Base-by-base conservation (phyloP, 2,888 invertebrate genomes). In the Drosophila anceps region DNA sequence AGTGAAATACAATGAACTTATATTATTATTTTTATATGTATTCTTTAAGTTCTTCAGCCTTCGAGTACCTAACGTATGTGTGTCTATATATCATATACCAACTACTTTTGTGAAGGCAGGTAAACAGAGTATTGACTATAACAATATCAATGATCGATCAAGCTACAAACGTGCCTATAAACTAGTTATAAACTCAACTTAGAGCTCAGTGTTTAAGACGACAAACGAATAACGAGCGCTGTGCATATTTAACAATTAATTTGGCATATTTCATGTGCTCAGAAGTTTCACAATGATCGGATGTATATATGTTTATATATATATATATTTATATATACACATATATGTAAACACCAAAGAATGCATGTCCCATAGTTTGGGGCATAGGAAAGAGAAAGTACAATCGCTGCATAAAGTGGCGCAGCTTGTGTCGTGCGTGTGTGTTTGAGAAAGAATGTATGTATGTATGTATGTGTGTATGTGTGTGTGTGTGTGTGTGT, bases 321-420 rank as follows among this genome's bases (percentile, higher is more conserved):
- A n/a, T n/a, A n/a, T n/a, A n/a, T n/a, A n/a, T n/a, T n/a, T n/a
- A n/a, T n/a, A n/a, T n/a, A n/a, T n/a, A n/a, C n/a, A n/a, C n/a
- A n/a, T n/a, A n/a, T n/a, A 4, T n/a, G 18, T 39, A 54, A 54
- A 18, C 54, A 54, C 54, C 54, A 39, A 54, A 54, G 39, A 54
- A 54, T 54, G 54, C 54, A 54, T 39, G 27, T 54, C 39, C 39
- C 27, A 54, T 39, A 54, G 39, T 54, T 37, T 39, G 54, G 39
- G 27, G 54, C 54, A 39, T 39, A 54, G 54, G 54, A 54, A 39
- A 54, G 39, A 54, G 54, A 54, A 54, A 54, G 54, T 54, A 39
- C 27, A 37, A n/a, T 37, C 54, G 54, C 54, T 39, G 54, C 37
- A 54, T 27, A 37, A 37, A 54, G 54, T 54, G 37, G 51, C 54